Base-by-base conservation (phyloP, 2,113 vertebrate genomes). In the Clarias batrachus region DNA sequence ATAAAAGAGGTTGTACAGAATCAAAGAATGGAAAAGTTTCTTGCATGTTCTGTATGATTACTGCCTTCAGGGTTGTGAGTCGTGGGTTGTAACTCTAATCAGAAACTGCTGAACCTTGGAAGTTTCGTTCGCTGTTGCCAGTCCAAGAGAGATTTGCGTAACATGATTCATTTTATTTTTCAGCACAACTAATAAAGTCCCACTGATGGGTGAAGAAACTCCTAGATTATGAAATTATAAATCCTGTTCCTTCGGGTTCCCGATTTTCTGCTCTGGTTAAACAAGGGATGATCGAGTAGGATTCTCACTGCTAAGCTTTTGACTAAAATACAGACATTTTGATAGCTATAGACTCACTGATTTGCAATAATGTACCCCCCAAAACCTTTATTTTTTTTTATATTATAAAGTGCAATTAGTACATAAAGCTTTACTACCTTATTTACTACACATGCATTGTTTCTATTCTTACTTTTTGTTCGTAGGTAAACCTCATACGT, bases 11-110 rank as follows among this genome's bases (percentile, higher is more conserved):
- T 56, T 62, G 48, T 19, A 33, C 33, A 60, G 81, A 86, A 89
- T 82, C 79, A 85, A 89, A 87, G 68, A 54, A 41, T 81, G 82
- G 82, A 85, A 62, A 89, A 16, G 6, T 66, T 68, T 84, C 77
- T 52, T 56, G 17, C 54, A 54, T 57, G 77, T 85, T 27, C 70
- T 85, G 79, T 85, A 66, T 60, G 76, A 73, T 56, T 41, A 30
- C 76, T 85, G 60, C 62, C 63, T 33, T 37, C 14, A 85, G 84
- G 19, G 30, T 85, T 85, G 13, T 27, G 27, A 74, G 57, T 25
- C 25, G 30, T 81, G 83, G 70, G 27, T 62, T 84, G 74, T 56
- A 77, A 65, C 84, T 79, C 21, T 83, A 71, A 79, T 73, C 70
- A 74, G 83, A 76, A 79, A 56, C 74, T 68, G 62, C 65, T 71